Percentiles rank a stretch among this genome's conserved stretches.
Evolutionary conservation across 1,140 invertebrate species (phyloP).

Genomic region (Sycophaga agraensis): DNA sequence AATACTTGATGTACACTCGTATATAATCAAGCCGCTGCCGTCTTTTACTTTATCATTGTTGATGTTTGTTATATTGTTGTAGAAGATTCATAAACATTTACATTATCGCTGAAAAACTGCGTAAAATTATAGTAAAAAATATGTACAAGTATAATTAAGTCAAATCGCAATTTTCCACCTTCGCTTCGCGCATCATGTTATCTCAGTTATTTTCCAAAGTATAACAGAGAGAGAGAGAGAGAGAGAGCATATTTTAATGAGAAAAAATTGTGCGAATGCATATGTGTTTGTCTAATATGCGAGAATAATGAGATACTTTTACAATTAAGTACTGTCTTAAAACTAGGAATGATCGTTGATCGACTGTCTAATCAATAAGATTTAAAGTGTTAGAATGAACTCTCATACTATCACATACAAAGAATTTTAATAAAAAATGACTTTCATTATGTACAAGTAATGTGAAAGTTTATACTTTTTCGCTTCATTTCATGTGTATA

Average conservation of each 20-base stretch:
- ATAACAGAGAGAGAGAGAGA: too few relatives aligned
- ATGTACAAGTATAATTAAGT: neutral
- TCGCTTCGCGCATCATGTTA: neutral
- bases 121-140: too few relatives aligned
- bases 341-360: neutral
- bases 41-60: slow-evolving; percentile 30
- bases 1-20: slow-evolving; percentile 15
- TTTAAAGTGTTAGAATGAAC: slow-evolving; percentile 11
- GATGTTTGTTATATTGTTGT: slow-evolving; percentile 29
- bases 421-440: neutral
- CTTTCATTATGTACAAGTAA: too few relatives aligned
- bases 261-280: neutral
- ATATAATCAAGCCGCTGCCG: slow-evolving; percentile 9
- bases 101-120: too few relatives aligned
- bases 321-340: neutral
- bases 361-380: neutral
- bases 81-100: too few relatives aligned
- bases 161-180: neutral
- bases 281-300: neutral
- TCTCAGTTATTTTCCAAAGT: neutral
- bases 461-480: too few relatives aligned
- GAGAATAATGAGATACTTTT: neutral
- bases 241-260: too few relatives aligned
- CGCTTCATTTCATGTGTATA: too few relatives aligned
- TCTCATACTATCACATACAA: neutral